Percentiles rank a stretch among this genome's conserved stretches.
phyloP scores from a whole-genome alignment of 2,888 invertebrate genomes.

The Pristionchus mayeri region DNA sequence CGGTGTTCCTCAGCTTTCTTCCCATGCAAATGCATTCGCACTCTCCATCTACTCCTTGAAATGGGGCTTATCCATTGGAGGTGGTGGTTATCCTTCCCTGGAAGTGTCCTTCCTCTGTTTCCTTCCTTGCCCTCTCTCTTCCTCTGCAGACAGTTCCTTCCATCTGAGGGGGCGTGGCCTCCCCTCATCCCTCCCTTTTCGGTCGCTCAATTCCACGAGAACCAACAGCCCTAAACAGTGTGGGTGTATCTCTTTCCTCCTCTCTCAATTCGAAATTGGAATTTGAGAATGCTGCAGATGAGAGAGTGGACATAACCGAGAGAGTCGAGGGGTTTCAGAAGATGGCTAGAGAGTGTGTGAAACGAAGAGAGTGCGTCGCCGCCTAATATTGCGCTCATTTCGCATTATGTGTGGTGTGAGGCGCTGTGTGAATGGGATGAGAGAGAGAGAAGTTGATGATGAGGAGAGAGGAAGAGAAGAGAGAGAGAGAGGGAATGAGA shows the following conservation, averaged over 20 bases:
- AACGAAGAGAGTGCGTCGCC: neutral
- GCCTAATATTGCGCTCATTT: constrained; percentile 22
- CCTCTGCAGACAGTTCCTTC: no score
- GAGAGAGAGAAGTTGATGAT: neutral
- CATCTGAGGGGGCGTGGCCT: no score
- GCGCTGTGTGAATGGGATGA: no score
- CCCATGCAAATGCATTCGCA: no score
- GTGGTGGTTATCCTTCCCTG: no score
- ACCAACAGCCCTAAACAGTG: constrained; percentile 9
- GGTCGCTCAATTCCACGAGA: no score
- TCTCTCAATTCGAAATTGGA: constrained; percentile 19
- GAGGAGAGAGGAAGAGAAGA: neutral
- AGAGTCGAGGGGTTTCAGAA: neutral
- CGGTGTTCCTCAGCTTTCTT: neutral
- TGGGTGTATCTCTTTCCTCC: constrained; percentile 4
- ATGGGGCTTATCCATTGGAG: no score
- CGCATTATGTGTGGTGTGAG: neutral
- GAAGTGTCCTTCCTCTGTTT: no score
- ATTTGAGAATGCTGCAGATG: neutral
- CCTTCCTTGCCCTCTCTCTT: neutral
- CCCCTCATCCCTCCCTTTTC: no score
- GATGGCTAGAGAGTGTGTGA: no score
- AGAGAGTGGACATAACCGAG: neutral
- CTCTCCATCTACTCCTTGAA: no score
- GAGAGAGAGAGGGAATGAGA: neutral